Evolutionary conservation across 2,797 vertebrate genomes (phyloP).

Genomic region (Lophura swinhoii): DNA sequence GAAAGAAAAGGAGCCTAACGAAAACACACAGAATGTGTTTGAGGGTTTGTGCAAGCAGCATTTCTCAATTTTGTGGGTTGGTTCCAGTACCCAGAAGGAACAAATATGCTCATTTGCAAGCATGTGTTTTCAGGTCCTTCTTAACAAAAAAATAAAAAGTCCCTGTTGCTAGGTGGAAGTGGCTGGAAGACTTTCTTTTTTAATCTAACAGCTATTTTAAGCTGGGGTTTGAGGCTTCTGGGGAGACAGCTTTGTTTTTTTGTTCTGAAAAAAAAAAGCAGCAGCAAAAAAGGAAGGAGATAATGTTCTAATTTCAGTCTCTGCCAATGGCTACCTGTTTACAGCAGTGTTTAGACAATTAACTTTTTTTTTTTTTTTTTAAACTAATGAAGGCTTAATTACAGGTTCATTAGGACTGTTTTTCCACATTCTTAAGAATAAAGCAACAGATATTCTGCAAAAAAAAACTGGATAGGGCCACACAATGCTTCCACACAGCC

Average conservation of each 20-base stretch:
- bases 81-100: conserved; percentile 51
- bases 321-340: conserved; percentile 62
- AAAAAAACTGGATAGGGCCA: background rate
- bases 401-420: conserved; percentile 55
- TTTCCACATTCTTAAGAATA: conserved; percentile 26
- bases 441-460: conserved; percentile 15
- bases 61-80: conserved; percentile 32
- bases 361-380: background rate
- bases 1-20: conserved; percentile 30
- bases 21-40: conserved; percentile 28
- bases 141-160: background rate
- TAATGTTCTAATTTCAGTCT: conserved; percentile 47
- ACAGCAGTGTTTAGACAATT: background rate
- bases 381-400: conserved; percentile 56
- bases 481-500: accelerated
- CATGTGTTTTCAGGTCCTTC: conserved; percentile 30
- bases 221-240: conserved; percentile 47
- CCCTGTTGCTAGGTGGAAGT: conserved; percentile 71
- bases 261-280: background rate
- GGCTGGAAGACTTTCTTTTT: conserved; percentile 63
- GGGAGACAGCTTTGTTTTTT: conserved; percentile 4
- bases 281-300: background rate
- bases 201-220: conserved; percentile 64
- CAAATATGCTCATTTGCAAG: background rate
- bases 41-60: conserved; percentile 33